Conservation (phyloP, 2,888 invertebrate species). For the Pristionchus japonicus region DNA sequence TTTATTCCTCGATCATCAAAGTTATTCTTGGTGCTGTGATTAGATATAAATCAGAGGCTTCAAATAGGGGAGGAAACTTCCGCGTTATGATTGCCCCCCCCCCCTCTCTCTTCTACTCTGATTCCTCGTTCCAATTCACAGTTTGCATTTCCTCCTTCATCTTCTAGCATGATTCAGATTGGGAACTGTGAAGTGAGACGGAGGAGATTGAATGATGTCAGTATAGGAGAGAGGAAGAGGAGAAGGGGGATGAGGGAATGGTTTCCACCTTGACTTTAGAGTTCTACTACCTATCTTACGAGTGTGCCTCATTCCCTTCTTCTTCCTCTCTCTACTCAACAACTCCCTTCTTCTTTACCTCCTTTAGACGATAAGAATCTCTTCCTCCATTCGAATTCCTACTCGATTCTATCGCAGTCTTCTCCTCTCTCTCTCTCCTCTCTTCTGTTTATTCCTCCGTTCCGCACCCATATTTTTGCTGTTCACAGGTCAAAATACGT, state of each 20-base stretch:
- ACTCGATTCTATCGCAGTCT: constrained; percentile 13
- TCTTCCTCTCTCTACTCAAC: too few relatives aligned
- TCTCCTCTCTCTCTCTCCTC: background rate
- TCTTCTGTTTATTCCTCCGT: constrained; percentile 8
- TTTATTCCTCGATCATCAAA: background rate
- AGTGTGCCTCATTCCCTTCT: constrained; percentile 23
- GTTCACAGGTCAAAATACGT: background rate
- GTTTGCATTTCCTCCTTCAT: background rate
- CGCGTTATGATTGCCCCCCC: too few relatives aligned
- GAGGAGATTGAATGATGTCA: background rate
- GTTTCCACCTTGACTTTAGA: background rate
- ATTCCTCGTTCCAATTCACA: background rate
- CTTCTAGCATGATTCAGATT: background rate
- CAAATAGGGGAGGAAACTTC: background rate
- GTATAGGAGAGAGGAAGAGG: background rate
- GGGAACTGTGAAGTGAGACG: background rate
- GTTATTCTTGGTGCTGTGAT: background rate
- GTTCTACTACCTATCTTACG: background rate
- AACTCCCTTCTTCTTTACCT: background rate
- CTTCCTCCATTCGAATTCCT: constrained; percentile 5
- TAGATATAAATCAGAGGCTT: background rate
- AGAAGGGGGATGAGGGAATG: background rate
- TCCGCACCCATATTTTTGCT: constrained; percentile 18
- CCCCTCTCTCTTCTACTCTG: too few relatives aligned
- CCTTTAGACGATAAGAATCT: constrained; percentile 26